Conservation (phyloP, 2,113 vertebrate genomes). For the Amazona guildingii region DNA sequence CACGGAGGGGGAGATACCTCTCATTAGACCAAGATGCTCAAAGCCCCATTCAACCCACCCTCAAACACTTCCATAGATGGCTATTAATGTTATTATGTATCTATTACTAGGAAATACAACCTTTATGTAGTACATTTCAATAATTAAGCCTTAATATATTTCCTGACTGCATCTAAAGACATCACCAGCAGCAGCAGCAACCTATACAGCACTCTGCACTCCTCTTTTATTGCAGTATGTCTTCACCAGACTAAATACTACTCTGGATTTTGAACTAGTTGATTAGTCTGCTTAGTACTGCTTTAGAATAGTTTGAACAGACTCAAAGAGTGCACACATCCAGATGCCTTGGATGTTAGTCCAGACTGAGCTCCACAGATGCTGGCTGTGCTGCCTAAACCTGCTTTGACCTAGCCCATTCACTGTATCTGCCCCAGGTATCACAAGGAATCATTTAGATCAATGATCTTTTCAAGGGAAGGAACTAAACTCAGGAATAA, state of each 20-base stretch:
- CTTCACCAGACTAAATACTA: background rate
- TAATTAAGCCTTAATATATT: conserved; percentile 4
- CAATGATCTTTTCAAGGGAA: background rate
- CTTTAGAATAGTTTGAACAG: too few relatives aligned
- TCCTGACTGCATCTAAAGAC: background rate
- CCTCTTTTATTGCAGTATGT: conserved; percentile 28
- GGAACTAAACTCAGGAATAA: background rate
- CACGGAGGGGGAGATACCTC: too few relatives aligned
- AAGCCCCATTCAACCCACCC: too few relatives aligned
- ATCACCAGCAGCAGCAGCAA: conserved; percentile 14
- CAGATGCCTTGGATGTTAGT: background rate
- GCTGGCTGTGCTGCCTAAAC: background rate
- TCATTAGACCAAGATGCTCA: too few relatives aligned
- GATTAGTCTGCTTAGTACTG: too few relatives aligned
- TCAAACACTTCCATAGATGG: too few relatives aligned
- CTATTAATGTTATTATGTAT: background rate
- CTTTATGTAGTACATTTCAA: background rate
- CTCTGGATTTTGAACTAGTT: too few relatives aligned
- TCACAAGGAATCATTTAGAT: background rate
- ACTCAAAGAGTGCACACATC: too few relatives aligned
- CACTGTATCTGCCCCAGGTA: too few relatives aligned
- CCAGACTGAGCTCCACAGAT: background rate
- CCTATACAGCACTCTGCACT: background rate
- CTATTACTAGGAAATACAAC: background rate
- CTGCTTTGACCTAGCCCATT: background rate